Evolutionary conservation across 2,888 invertebrate genomes (phyloP).

Genomic region (Oxystoma pomonae): DNA sequence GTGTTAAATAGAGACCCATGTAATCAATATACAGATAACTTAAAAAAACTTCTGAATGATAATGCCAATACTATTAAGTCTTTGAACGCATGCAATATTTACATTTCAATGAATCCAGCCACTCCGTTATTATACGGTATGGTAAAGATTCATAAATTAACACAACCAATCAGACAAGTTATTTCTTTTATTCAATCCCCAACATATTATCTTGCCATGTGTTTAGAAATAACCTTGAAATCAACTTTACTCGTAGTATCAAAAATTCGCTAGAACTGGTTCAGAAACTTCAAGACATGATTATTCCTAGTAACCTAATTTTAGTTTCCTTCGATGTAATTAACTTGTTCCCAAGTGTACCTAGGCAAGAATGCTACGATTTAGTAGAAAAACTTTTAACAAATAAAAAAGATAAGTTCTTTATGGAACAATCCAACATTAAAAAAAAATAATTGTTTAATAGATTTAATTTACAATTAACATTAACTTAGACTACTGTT

Average conservation of each 20-base stretch:
- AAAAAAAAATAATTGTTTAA: too few species aligned
- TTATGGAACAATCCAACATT: too few species aligned
- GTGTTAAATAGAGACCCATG: conserved; percentile 1
- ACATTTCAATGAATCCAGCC: conserved; percentile 4
- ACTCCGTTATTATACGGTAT: conserved; percentile 1
- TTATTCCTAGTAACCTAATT: background rate
- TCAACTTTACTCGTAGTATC: background rate
- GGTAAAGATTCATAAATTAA: conserved; percentile 1
- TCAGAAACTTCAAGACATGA: background rate
- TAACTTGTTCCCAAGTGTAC: background rate
- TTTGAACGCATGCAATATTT: background rate
- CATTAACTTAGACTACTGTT: too few species aligned
- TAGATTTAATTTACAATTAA: too few species aligned
- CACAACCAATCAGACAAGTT: background rate
- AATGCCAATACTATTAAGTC: background rate
- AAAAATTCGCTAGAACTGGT: conserved; percentile 4
- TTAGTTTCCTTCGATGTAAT: background rate
- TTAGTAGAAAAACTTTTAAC: background rate
- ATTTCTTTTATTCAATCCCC: conserved; percentile 4
- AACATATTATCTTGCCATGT: conserved; percentile 5
- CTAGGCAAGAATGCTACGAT: background rate
- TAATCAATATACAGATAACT: background rate
- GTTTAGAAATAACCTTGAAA: background rate
- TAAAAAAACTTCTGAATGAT: background rate
- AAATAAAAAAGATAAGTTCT: too few species aligned